A percentile compares a stretch with the other conserved stretches of the same genome.
phyloP scores from a whole-genome alignment of 2,888 invertebrate genomes.

The Drosophila kuntzei region DNA sequence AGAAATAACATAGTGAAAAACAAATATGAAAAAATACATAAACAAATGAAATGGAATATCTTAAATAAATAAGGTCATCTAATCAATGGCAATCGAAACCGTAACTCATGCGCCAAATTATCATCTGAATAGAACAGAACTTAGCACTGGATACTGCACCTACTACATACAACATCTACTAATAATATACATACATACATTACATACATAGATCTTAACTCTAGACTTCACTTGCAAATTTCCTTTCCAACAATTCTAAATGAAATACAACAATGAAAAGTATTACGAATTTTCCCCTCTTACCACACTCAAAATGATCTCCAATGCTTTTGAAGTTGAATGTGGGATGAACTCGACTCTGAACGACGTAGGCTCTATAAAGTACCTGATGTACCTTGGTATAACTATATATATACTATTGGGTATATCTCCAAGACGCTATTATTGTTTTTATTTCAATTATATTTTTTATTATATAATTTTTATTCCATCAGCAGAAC shows the following conservation, averaged over 20 bases:
- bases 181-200: conserved; percentile 15
- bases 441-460: conserved; percentile 34
- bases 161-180: conserved; percentile 30
- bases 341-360: conserved; percentile 19
- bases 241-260: neutral
- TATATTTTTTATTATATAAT: conserved; percentile 18
- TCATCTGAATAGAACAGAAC: conserved; percentile 50
- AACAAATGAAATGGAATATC: conserved; percentile 25
- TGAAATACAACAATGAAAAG: conserved; percentile 37
- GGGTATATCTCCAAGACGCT: conserved; percentile 53
- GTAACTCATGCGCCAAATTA: conserved; percentile 77
- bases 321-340: conserved; percentile 65
- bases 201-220: conserved; percentile 32
- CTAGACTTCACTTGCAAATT: conserved; percentile 33
- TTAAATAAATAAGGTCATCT: conserved; percentile 58
- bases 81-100: conserved; percentile 63
- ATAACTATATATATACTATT: conserved; percentile 22
- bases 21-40: conserved; percentile 20
- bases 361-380: conserved; percentile 50
- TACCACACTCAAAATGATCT: conserved; percentile 60
- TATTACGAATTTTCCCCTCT: conserved; percentile 57
- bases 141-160: conserved; percentile 53
- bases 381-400: conserved; percentile 51
- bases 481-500: conserved; percentile 4
- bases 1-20: conserved; percentile 26